These are phyloP conservation scores for Taenaris catops DNA, from an alignment of 2,888 invertebrate genomes.

Conservation along the genomic window DNA sequence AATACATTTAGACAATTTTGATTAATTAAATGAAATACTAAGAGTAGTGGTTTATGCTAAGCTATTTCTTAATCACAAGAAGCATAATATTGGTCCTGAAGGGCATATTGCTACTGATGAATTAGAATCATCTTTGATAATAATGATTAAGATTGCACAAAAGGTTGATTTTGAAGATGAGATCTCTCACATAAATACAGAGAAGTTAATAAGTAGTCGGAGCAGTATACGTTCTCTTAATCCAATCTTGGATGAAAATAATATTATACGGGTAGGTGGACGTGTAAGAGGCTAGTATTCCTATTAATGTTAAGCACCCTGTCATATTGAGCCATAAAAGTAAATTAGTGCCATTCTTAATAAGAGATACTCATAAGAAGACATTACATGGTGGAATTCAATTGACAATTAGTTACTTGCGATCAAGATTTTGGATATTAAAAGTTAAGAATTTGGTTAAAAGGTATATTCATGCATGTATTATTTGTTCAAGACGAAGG, in stretches of 20 bases:
- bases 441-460: constrained; percentile 16
- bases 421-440: constrained; percentile 24
- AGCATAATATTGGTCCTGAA: neutral
- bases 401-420: constrained; percentile 21
- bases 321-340: constrained; percentile 17
- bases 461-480: neutral
- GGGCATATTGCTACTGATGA: neutral
- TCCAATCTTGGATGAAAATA: constrained; percentile 6
- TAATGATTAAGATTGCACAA: neutral
- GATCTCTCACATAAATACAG: neutral
- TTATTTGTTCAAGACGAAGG: too few relatives aligned
- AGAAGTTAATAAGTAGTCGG: neutral
- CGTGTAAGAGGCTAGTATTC: constrained; percentile 8
- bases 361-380: constrained; percentile 23
- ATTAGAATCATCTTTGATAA: neutral
- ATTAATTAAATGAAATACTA: constrained; percentile 12
- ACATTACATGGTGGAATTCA: constrained; percentile 27
- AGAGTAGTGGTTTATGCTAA: constrained; percentile 21
- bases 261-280: constrained; percentile 19
- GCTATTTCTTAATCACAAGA: constrained; percentile 15
- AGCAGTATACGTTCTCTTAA: too few relatives aligned
- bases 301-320: constrained; percentile 19
- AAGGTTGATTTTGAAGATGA: neutral
- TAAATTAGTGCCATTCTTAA: constrained; percentile 17
- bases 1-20: constrained; percentile 2